Evolutionary conservation across 2,888 invertebrate species (phyloP).

Genomic region (Hydraecia micacea): DNA sequence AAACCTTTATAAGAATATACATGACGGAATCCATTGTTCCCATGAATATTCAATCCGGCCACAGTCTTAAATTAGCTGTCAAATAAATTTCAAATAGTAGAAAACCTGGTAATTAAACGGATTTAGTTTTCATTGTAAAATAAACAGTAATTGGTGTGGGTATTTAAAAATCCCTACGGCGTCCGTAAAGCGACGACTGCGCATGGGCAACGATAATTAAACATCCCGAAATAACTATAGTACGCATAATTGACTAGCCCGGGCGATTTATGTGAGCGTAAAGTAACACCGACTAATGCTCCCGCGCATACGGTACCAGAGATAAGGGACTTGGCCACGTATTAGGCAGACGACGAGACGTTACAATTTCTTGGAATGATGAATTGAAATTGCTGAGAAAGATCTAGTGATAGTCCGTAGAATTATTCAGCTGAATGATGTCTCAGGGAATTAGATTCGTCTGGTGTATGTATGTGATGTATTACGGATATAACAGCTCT

Average conservation of each 20-base stretch:
- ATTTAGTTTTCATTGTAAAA: slow-evolving; percentile 71
- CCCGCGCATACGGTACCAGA: slow-evolving; percentile 57
- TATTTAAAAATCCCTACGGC: slow-evolving; percentile 72
- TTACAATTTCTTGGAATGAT: slow-evolving; percentile 60
- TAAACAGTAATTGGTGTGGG: slow-evolving; percentile 70
- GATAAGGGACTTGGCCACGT: slow-evolving; percentile 56
- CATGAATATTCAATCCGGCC: slow-evolving; percentile 58
- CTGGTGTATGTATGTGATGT: slow-evolving; percentile 7
- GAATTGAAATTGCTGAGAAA: slow-evolving; percentile 50
- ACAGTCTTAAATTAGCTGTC: slow-evolving; percentile 63
- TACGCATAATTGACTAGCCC: slow-evolving; percentile 84
- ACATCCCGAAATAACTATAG: slow-evolving; percentile 84
- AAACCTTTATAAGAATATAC: slow-evolving; percentile 59
- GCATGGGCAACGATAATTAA: slow-evolving; percentile 84
- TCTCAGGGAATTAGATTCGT: not conserved
- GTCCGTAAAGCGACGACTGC: slow-evolving; percentile 70
- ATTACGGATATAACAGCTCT: not conserved
- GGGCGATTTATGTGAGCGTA: slow-evolving; percentile 81
- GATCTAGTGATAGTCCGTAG: slow-evolving; percentile 41
- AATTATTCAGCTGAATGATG: slow-evolving; percentile 43
- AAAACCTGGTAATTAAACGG: slow-evolving; percentile 67
- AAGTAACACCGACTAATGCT: slow-evolving; percentile 63
- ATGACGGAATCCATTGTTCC: slow-evolving; percentile 62
- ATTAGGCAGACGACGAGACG: slow-evolving; percentile 57
- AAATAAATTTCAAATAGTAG: slow-evolving; percentile 66